Evolutionary conservation across 1,140 invertebrate species (phyloP).

Genomic region (Trichoplusia ni): DNA sequence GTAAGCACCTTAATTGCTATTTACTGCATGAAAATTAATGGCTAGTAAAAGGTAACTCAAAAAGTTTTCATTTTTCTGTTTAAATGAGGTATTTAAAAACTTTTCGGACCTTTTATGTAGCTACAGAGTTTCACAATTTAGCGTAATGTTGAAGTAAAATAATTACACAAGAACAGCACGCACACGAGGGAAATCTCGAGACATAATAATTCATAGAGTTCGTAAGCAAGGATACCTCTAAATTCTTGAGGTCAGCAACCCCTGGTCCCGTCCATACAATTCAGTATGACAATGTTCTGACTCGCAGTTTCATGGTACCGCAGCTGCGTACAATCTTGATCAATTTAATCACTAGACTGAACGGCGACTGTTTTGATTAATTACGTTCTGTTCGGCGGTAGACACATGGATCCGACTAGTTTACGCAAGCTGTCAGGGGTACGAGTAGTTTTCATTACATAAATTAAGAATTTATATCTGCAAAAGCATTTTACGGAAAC

Average conservation of each 20-base stretch:
- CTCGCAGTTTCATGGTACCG: background rate
- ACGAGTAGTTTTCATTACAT: too few relatives aligned
- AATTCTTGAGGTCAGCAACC: background rate
- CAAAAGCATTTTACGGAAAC: too few relatives aligned
- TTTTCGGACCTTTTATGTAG: too few relatives aligned
- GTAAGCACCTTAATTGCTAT: background rate
- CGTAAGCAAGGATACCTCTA: constrained; percentile 6
- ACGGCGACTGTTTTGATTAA: constrained; percentile 37
- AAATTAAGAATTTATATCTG: too few relatives aligned
- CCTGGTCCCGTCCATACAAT: constrained; percentile 2
- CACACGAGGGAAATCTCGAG: constrained; percentile 3
- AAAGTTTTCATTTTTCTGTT: too few relatives aligned
- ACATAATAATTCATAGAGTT: constrained; percentile 16
- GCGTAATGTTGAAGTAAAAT: background rate
- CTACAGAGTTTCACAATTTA: background rate
- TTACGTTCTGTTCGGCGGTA: constrained; percentile 24
- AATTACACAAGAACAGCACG: background rate
- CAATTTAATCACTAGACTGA: constrained; percentile 31
- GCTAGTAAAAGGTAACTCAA: background rate
- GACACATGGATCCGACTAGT: constrained; percentile 14
- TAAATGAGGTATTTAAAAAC: too few relatives aligned
- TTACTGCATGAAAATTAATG: background rate
- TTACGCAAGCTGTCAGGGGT: background rate
- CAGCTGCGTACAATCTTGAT: constrained; percentile 34
- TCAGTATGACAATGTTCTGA: constrained; percentile 28